Evolutionary conservation across 2,797 vertebrate genomes (phyloP).

Genomic region (Lophius americanus): DNA sequence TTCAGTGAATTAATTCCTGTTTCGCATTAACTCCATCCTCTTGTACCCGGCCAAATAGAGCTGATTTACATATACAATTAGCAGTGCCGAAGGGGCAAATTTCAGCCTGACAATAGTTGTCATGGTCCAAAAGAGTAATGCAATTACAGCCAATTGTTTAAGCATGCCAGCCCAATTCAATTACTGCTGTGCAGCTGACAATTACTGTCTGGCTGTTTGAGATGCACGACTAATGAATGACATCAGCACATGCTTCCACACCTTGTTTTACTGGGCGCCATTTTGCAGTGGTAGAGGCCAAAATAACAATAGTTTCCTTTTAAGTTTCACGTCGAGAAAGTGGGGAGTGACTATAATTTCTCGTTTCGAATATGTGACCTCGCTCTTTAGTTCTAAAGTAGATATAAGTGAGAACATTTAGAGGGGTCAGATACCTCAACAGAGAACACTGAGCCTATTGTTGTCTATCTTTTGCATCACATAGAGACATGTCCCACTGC

Average conservation of each 20-base stretch:
- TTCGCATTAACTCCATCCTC: conserved; percentile 50
- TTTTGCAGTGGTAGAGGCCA: conserved; percentile 29
- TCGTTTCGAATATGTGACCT: conserved; percentile 8
- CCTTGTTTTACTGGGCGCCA: conserved; percentile 37
- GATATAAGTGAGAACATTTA: conserved; percentile 20
- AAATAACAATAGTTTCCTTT: conserved; percentile 33
- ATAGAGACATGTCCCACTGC: conserved; percentile 47
- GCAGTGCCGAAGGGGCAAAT: conserved; percentile 43
- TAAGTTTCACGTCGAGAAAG: conserved; percentile 12
- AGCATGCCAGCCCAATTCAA: conserved; percentile 57
- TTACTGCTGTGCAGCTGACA: conserved; percentile 67
- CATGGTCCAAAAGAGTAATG: conserved; percentile 70
- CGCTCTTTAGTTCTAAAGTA: not conserved
- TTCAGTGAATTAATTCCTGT: conserved; percentile 39
- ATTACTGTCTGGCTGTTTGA: conserved; percentile 58
- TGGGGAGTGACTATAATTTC: conserved; percentile 7
- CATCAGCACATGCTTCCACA: conserved; percentile 51
- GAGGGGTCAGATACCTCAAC: conserved; percentile 30
- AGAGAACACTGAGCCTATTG: conserved; percentile 48
- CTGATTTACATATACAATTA: conserved; percentile 73
- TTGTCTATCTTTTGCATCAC: conserved; percentile 40
- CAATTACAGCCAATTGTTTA: conserved; percentile 77
- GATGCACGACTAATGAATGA: conserved; percentile 62
- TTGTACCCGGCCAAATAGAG: conserved; percentile 51
- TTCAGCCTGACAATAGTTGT: conserved; percentile 62